Percentiles rank a stretch among this genome's conserved stretches.
These are phyloP conservation scores for Conus canariensis DNA, from an alignment of 2,888 invertebrate species.

Conservation along the genomic window DNA sequence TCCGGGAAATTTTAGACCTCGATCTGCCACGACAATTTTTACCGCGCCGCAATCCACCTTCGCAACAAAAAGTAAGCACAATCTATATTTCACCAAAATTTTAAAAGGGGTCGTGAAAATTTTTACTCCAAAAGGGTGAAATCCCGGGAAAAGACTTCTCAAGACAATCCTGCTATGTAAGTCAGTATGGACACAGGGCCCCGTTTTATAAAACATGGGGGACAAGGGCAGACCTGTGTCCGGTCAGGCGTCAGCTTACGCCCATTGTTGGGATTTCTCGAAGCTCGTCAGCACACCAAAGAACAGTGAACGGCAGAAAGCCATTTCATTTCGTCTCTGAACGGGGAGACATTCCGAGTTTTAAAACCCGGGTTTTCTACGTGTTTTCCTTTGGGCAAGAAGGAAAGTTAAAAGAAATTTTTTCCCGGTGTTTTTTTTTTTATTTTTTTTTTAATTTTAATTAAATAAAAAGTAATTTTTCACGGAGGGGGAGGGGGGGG, in stretches of 20 bases:
- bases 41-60: slow-evolving; percentile 62
- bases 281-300: not conserved
- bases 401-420: too few relatives aligned
- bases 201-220: not conserved
- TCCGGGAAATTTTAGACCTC: slow-evolving; percentile 67
- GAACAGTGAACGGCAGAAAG: too few relatives aligned
- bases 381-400: too few relatives aligned
- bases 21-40: slow-evolving; percentile 71
- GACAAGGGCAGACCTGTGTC: slow-evolving; percentile 25
- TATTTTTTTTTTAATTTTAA: too few relatives aligned
- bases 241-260: slow-evolving; percentile 15
- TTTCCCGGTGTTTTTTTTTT: too few relatives aligned
- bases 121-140: not conserved
- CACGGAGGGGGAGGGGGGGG: too few relatives aligned
- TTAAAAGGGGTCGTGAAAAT: not conserved
- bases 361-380: too few relatives aligned
- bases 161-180: too few relatives aligned
- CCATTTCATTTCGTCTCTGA: too few relatives aligned
- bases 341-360: too few relatives aligned
- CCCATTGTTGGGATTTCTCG: not conserved
- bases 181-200: not conserved
- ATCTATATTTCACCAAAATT: not conserved
- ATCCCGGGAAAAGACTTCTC: not conserved
- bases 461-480: too few relatives aligned
- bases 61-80: not conserved